phyloP scores from a whole-genome alignment of 1,140 invertebrate species.

The Leptinotarsa lineolata region DNA sequence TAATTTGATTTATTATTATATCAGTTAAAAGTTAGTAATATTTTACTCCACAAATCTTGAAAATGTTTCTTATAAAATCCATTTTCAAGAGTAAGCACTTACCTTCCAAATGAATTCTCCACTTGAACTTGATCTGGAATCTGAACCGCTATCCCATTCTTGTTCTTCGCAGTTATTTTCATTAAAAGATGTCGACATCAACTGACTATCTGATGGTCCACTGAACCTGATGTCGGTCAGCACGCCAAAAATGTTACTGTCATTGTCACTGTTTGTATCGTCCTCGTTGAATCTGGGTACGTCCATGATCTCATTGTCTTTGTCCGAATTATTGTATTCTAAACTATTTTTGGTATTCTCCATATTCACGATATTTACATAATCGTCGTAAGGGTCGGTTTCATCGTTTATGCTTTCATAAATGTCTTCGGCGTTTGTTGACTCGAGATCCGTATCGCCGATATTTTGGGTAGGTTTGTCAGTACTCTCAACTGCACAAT shows the following conservation, averaged over 20 bases:
- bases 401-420: slow-evolving; percentile 30
- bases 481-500: neutral
- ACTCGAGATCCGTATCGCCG: slow-evolving; percentile 1
- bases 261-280: slow-evolving; percentile 34
- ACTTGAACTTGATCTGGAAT: slow-evolving; percentile 66
- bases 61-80: neutral
- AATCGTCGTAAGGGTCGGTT: slow-evolving; percentile 28
- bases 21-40: neutral
- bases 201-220: slow-evolving; percentile 51
- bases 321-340: slow-evolving; percentile 8
- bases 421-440: slow-evolving; percentile 24
- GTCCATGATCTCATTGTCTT: slow-evolving; percentile 23
- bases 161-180: slow-evolving; percentile 54
- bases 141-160: slow-evolving; percentile 65
- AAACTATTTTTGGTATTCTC: slow-evolving; percentile 40
- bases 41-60: neutral
- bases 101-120: slow-evolving; percentile 81
- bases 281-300: slow-evolving; percentile 23
- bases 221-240: slow-evolving; percentile 54
- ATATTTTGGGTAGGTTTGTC: neutral
- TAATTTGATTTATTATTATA: too few species aligned
- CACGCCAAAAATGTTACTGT: slow-evolving; percentile 47
- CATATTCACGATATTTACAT: slow-evolving; percentile 43
- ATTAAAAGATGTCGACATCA: slow-evolving; percentile 56
- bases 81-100: slow-evolving; percentile 43